These are phyloP conservation scores for Tachina fera DNA, from an alignment of 2,888 invertebrate species.

Conservation along the genomic window DNA sequence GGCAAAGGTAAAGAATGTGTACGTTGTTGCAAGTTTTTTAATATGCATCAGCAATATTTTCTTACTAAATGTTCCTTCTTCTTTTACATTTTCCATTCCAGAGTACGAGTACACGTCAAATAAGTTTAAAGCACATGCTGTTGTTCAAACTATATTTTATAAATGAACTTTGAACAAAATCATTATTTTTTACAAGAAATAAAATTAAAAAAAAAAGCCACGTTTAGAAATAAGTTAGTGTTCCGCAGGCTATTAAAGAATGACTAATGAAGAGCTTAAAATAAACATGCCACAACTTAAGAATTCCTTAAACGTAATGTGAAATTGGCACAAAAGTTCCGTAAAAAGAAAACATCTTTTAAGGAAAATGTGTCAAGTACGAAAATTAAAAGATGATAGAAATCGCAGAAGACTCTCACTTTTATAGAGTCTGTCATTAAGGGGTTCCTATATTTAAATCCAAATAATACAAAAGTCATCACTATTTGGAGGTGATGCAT, in stretches of 20 bases:
- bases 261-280: conserved; percentile 54
- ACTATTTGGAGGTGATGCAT: too few species aligned
- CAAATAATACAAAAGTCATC: too few species aligned
- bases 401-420: too few species aligned
- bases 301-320: background rate
- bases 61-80: conserved; percentile 7
- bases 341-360: too few species aligned
- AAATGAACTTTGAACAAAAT: conserved; percentile 60
- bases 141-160: conserved; percentile 59
- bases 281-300: conserved; percentile 7
- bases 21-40: conserved; percentile 57
- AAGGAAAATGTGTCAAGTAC: too few species aligned
- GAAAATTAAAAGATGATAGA: too few species aligned
- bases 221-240: conserved; percentile 28
- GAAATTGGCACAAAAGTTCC: background rate
- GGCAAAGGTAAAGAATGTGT: conserved; percentile 29
- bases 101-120: conserved; percentile 48
- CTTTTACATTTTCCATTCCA: background rate
- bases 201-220: background rate
- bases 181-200: conserved; percentile 11
- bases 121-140: conserved; percentile 61
- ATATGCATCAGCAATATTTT: conserved; percentile 68
- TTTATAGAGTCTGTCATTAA: too few species aligned
- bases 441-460: too few species aligned
- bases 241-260: conserved; percentile 13